phyloP scores from a whole-genome alignment of 2,113 vertebrate genomes.

The Stegostoma tigrinum region DNA sequence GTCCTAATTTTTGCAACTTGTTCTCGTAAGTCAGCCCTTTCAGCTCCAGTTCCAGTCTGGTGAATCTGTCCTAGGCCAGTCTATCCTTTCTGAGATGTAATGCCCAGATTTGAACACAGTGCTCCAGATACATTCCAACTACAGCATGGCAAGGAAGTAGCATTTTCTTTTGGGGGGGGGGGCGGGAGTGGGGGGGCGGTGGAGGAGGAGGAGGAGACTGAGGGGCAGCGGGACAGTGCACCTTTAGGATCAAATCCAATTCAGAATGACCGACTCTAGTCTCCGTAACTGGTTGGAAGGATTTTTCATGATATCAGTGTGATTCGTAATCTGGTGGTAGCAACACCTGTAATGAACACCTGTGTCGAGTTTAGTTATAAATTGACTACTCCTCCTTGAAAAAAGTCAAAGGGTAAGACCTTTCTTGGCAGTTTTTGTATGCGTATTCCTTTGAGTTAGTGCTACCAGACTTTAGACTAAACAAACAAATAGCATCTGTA shows the following conservation, averaged over 20 bases:
- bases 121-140: not conserved
- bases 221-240: too few species aligned
- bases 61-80: not conserved
- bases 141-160: not conserved
- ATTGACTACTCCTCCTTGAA: not conserved
- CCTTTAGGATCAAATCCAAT: not conserved
- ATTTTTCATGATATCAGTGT: not conserved
- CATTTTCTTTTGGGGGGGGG: not conserved
- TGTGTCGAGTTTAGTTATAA: not conserved
- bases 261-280: not conserved
- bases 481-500: not conserved
- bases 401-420: not conserved
- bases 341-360: not conserved
- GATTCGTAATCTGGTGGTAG: not conserved
- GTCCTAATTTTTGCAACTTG: too few species aligned
- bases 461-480: not conserved
- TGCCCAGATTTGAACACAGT: not conserved
- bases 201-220: too few species aligned
- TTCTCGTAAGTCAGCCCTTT: too few species aligned
- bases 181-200: too few species aligned
- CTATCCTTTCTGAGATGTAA: too few species aligned
- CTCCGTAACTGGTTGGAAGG: not conserved
- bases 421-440: not conserved
- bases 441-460: not conserved
- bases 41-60: too few species aligned